Evolutionary conservation across 2,113 vertebrate species (phyloP).

Genomic region (Laticauda colubrina): DNA sequence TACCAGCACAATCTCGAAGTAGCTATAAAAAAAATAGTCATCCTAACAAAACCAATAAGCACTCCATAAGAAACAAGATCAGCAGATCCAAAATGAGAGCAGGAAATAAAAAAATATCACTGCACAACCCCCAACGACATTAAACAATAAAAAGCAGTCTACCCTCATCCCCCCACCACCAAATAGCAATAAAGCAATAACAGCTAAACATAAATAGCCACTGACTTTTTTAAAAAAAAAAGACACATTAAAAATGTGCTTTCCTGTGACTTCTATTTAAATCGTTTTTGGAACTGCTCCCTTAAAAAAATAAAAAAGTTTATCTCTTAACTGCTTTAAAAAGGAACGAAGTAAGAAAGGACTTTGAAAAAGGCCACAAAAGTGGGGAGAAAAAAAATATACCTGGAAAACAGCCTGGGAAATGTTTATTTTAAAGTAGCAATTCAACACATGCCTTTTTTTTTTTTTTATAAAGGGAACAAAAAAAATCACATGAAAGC

Average conservation of each 20-base stretch:
- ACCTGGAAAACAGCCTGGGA: not conserved
- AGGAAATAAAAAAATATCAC: not conserved
- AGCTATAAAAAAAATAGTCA: not conserved
- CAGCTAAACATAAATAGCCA: not conserved
- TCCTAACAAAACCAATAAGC: not conserved
- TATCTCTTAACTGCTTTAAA: not conserved
- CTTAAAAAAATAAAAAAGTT: not conserved
- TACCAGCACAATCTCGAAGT: not conserved
- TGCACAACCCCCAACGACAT: not conserved
- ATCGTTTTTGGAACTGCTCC: not conserved
- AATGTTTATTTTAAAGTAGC: not conserved
- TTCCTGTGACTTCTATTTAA: not conserved
- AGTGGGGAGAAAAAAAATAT: not conserved
- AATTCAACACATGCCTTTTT: not conserved
- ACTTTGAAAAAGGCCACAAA: not conserved
- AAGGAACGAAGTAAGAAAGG: not conserved
- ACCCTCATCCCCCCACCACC: fast-evolving
- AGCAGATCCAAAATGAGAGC: not conserved
- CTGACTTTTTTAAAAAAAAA: not conserved
- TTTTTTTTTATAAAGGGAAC: not conserved
- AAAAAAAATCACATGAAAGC: not conserved
- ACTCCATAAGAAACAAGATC: not conserved
- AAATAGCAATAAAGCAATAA: not conserved
- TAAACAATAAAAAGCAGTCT: not conserved
- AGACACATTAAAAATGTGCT: not conserved